Base-by-base conservation (phyloP, 2,113 vertebrate genomes). In the Oncorhynchus nerka region DNA sequence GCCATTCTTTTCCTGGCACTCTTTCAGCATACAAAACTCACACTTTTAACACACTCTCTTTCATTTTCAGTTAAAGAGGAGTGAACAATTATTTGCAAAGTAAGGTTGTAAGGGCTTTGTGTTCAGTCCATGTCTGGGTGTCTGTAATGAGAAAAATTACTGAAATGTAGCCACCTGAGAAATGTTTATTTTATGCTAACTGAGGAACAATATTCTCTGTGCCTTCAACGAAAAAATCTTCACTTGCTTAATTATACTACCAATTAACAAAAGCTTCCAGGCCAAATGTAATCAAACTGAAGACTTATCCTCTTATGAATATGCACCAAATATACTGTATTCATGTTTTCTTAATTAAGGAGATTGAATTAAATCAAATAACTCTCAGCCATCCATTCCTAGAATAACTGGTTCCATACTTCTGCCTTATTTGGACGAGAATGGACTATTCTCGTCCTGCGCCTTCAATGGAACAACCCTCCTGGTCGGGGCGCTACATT, bases 201-300 rank as follows among this genome's bases (percentile, higher is more conserved):
- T 51, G 15, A 51, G 49, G 49, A 51, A 51, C 11, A 16, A 4
- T 51, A 51, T 51, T 51, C 3, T 51, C 4, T 16, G 49, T 51
- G 15, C 16, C 49, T 51, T 51, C 15, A 51, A 51, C 4, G 49
- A 51, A 51, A 51, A 51, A 13, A 51, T 28, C 1, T 15, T 15
- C 49, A 51, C 15, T 5, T 16, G 49, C 15, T 5, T 51, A 15
- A 16, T 51, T 15, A 20, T 61, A 22, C 59, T 61, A 61, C 59
- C 59, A 61, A 75, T 75, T 75, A 68, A 75, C 48, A 57, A 39
- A 65, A 30, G 66, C 74, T 75, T 68, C 26, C 61, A 68, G 74
- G 65, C 65, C 28, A 55, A 9, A 68, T 75, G 24, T 68, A 75
- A 75, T 75, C 48, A 57, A 75, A 75, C n/a, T 16, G 49, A 51